These are phyloP conservation scores for Acrobasis consociella DNA, from an alignment of 2,888 invertebrate species.

Conservation along the genomic window DNA sequence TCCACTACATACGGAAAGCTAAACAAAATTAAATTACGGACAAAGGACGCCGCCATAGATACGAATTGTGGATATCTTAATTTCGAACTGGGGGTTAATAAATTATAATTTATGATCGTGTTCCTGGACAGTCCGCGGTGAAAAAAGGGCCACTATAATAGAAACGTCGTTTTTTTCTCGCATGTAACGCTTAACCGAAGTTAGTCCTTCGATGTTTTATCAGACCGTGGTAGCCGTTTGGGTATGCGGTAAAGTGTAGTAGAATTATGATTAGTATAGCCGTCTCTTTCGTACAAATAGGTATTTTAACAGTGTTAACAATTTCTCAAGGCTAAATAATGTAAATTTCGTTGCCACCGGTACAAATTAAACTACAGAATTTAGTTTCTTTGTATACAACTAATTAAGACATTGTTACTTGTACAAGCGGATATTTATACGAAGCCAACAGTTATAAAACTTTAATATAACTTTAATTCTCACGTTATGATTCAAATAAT, in stretches of 20 bases:
- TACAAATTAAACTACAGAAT: slow-evolving; percentile 10
- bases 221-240: slow-evolving; percentile 48
- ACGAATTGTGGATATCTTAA: slow-evolving; percentile 73
- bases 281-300: slow-evolving; percentile 57
- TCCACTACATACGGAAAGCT: slow-evolving; percentile 58
- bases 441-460: not conserved
- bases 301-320: slow-evolving; percentile 30
- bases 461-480: not conserved
- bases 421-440: slow-evolving; percentile 11
- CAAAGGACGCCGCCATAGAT: slow-evolving; percentile 70
- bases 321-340: slow-evolving; percentile 25
- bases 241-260: slow-evolving; percentile 44
- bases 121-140: slow-evolving; percentile 58
- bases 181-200: slow-evolving; percentile 65
- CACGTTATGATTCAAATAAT: slow-evolving; percentile 12
- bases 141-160: slow-evolving; percentile 76
- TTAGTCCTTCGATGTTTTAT: slow-evolving; percentile 60
- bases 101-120: slow-evolving; percentile 80
- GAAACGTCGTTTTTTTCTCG: slow-evolving; percentile 76
- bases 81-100: slow-evolving; percentile 68
- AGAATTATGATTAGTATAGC: slow-evolving; percentile 47
- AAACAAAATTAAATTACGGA: slow-evolving; percentile 59
- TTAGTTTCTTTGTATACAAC: slow-evolving; percentile 30
- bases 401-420: slow-evolving; percentile 34
- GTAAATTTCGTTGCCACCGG: slow-evolving; percentile 16